Evolutionary conservation across 2,113 vertebrate genomes (phyloP).

Genomic region (Murina feae): DNA sequence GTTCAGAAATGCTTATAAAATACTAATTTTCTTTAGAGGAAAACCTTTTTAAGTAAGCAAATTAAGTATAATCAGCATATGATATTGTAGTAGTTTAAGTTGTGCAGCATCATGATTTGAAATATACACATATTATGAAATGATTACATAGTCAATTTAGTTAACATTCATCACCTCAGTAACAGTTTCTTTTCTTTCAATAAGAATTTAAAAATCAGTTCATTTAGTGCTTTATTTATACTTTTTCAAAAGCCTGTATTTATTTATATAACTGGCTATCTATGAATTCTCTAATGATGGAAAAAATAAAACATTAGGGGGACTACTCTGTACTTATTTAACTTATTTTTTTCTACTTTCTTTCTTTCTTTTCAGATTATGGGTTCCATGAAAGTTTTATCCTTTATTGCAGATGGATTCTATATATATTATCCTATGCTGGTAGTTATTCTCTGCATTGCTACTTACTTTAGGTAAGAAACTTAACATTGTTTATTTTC

Average conservation of each 20-base stretch:
- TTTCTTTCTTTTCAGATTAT: conserved; percentile 87
- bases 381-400: conserved; percentile 93
- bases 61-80: background rate
- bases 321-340: conserved; percentile 10
- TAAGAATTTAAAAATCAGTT: background rate
- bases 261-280: background rate
- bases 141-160: background rate
- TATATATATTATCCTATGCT: conserved; percentile 98
- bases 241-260: conserved; percentile 23
- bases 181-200: background rate
- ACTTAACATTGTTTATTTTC: background rate
- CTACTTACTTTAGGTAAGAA: conserved; percentile 92
- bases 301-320: background rate
- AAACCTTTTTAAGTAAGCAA: background rate
- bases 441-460: conserved; percentile 93
- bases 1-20: conserved; percentile 26
- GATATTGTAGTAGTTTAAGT: background rate
- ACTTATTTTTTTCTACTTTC: conserved; percentile 20
- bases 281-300: background rate
- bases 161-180: background rate
- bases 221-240: background rate
- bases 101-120: background rate
- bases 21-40: conserved; percentile 7
- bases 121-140: background rate
- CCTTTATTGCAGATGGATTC: conserved; percentile 94